Conservation (phyloP, 2,888 invertebrate species). For the Griposia aprilina region DNA sequence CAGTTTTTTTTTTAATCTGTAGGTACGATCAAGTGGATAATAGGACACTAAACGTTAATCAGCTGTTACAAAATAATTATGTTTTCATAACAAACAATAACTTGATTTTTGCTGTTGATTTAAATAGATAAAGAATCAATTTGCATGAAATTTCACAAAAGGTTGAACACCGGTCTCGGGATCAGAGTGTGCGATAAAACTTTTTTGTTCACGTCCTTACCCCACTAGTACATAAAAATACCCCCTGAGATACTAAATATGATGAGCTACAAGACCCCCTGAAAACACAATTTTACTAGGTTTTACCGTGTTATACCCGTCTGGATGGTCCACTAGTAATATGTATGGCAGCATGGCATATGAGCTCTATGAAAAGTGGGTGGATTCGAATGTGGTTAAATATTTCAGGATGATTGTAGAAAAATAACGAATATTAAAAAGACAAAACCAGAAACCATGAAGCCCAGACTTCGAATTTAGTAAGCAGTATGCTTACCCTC, state of each 20-base stretch:
- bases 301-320: neutral
- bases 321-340: neutral
- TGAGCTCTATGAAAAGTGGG: neutral
- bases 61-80: neutral
- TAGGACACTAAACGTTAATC: neutral
- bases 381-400: neutral
- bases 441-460: neutral
- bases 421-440: neutral
- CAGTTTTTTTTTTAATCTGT: neutral
- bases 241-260: neutral
- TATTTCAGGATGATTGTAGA: neutral
- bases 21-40: neutral
- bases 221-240: neutral
- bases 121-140: neutral
- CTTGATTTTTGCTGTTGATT: neutral
- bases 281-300: neutral
- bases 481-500: constrained; percentile 78
- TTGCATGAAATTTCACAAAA: neutral
- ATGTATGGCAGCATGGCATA: neutral
- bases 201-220: neutral
- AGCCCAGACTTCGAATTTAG: neutral
- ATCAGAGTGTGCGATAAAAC: neutral
- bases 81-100: neutral
- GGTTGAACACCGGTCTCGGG: neutral
- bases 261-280: too few relatives aligned